Evolutionary conservation across 2,113 vertebrate species (phyloP).

Genomic region (Cathartes aura): DNA sequence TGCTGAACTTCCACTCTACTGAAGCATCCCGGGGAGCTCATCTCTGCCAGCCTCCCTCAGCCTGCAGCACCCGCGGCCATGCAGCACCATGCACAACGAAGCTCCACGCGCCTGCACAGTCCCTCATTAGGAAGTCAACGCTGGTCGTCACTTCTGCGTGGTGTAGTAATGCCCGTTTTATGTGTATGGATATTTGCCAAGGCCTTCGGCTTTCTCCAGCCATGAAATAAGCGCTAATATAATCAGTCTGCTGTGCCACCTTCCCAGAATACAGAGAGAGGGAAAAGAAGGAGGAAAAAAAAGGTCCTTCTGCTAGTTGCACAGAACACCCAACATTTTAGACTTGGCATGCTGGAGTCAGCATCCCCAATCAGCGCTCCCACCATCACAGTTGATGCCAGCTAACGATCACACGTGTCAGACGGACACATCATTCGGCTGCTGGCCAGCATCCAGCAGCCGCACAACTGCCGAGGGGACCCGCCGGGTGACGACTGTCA

Average conservation of each 20-base stretch:
- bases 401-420: accelerated
- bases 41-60: background rate
- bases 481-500: accelerated
- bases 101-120: accelerated
- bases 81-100: background rate
- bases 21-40: background rate
- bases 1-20: background rate
- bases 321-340: background rate
- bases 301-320: background rate
- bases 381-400: background rate
- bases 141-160: accelerated
- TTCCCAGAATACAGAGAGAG: background rate
- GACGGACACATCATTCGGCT: accelerated
- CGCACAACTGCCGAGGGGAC: background rate
- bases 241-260: background rate
- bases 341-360: background rate
- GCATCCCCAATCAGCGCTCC: background rate
- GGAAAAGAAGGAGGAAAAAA: too few relatives aligned
- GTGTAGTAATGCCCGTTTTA: background rate
- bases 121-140: background rate
- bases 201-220: background rate
- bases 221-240: background rate
- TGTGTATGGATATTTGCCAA: background rate
- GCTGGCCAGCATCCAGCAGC: background rate
- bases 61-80: accelerated